phyloP scores from a whole-genome alignment of 2,113 vertebrate species.

The Oncorhynchus gorbuscha region DNA sequence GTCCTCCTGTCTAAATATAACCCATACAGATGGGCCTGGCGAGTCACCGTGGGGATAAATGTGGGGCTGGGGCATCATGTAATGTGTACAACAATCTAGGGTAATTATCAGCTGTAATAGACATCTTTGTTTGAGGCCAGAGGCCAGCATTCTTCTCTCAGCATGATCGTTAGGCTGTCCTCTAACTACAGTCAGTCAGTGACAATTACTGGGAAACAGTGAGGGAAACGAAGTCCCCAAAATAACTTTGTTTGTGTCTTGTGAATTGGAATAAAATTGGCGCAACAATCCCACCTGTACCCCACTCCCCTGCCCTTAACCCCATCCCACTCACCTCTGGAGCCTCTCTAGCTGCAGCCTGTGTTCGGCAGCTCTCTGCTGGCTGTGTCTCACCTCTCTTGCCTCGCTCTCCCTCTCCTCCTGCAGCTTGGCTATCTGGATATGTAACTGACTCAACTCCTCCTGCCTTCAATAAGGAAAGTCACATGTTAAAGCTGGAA shows the following conservation, averaged over 20 bases:
- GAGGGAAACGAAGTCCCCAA: too few species aligned
- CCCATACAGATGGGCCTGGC: neutral
- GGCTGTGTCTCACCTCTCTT: slow-evolving; percentile 53
- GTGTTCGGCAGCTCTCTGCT: slow-evolving; percentile 55
- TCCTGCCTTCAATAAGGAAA: slow-evolving; percentile 46
- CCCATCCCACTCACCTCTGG: slow-evolving; percentile 64
- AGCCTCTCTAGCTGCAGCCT: slow-evolving; percentile 67
- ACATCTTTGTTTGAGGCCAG: neutral
- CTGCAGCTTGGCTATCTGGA: slow-evolving; percentile 68
- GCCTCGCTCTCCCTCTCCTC: slow-evolving; percentile 57
- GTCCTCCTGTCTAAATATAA: neutral
- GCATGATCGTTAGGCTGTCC: neutral
- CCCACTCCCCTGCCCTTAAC: neutral
- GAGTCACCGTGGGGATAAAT: neutral
- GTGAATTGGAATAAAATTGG: neutral
- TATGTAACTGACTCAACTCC: slow-evolving; percentile 71
- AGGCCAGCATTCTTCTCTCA: neutral
- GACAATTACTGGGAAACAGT: neutral
- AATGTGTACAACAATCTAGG: neutral
- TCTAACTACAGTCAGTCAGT: neutral
- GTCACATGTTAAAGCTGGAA: neutral
- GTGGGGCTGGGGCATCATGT: neutral
- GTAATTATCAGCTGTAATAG: neutral
- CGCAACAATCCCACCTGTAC: neutral
- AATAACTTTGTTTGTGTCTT: too few species aligned